Base-by-base conservation (phyloP, 2,797 vertebrate species). In the Ctenosaura bakeri region DNA sequence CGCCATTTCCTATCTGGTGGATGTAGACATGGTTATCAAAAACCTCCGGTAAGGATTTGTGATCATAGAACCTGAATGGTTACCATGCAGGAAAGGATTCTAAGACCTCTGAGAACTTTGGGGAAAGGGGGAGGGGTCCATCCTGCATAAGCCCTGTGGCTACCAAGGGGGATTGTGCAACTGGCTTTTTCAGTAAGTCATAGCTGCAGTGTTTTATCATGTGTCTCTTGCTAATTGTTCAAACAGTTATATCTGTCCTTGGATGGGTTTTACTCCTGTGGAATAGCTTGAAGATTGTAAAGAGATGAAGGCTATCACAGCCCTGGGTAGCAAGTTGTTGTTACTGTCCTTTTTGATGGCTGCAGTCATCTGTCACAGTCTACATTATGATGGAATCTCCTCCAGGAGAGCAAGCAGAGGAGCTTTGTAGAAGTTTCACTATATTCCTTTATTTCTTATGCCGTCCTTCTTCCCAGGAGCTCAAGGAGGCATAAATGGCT, bases 21-120 rank as follows among this genome's bases (percentile, higher is more conserved):
- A 99, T 93, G 9, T 99, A 93, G 98, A 98, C 93, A 97, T 97
- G 96, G 98, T 98, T 50, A 92, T 99, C 66, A 99, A 98, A 88
- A 98, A 98, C 91, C 93, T 99, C 76, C 98, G 99, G 99, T 99
- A 94, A 74, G 95, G 26, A 20, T 71, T 66, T 12, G 0, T 87
- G 8, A 46, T 88, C 54, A 24, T 62, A 5, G 46, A 20, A 26
- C 71, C 66, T 46, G 24, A 18, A 50, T 22, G 9, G 6, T 85
- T 86, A 16, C 35, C 35, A 59, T 32, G 50, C 29, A 18, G 35
- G 38, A n/a, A 64, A 18, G 20, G 29, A 62, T 18, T 7, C 56
- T 22, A 24, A 52, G 4, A 46, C 7, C 9, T 10, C 14, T 42
- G 52, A 50, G 50, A 56, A 18, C 62, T 59, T 59, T 59, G 56